Evolutionary conservation across 1,140 invertebrate genomes (phyloP).

Genomic region (Drosophila fuyamai): DNA sequence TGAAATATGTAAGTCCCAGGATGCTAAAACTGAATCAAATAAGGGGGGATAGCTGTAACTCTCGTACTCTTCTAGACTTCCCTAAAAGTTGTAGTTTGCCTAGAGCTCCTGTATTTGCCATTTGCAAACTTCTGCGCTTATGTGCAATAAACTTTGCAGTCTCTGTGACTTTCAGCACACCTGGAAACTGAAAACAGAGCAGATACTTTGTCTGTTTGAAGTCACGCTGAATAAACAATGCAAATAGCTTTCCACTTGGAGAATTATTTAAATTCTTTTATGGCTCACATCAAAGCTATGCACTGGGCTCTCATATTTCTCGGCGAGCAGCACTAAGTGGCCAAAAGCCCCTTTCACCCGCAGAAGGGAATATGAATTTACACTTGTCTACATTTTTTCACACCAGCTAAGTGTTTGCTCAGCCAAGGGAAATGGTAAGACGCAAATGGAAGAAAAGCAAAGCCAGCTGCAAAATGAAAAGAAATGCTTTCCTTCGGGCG

Average conservation of each 20-base stretch:
- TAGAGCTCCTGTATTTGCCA: slow-evolving; percentile 1
- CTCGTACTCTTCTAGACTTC: slow-evolving; percentile 7
- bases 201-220: slow-evolving; percentile 30
- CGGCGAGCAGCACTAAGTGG: slow-evolving; percentile 26
- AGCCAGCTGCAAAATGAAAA: slow-evolving; percentile 27
- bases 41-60: slow-evolving; percentile 11
- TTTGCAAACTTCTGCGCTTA: slow-evolving; percentile 26
- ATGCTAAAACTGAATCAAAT: slow-evolving; percentile 14
- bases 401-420: slow-evolving; percentile 54
- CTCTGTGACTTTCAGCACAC: slow-evolving; percentile 27
- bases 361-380: slow-evolving; percentile 49
- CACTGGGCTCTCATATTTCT: slow-evolving; percentile 32
- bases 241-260: slow-evolving; percentile 34
- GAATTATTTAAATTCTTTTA: slow-evolving; percentile 48
- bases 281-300: slow-evolving; percentile 32
- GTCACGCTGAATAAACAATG: slow-evolving; percentile 50
- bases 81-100: slow-evolving; percentile 21
- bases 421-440: slow-evolving; percentile 8
- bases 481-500: slow-evolving; percentile 16
- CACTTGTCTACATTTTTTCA: slow-evolving; percentile 62
- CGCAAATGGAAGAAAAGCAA: neutral
- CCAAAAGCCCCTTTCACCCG: neutral
- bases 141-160: slow-evolving; percentile 28
- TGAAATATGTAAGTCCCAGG: slow-evolving; percentile 68
- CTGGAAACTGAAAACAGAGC: slow-evolving; percentile 26